phyloP scores from a whole-genome alignment of 2,888 invertebrate species.

The Exephanes ischioxanthus region DNA sequence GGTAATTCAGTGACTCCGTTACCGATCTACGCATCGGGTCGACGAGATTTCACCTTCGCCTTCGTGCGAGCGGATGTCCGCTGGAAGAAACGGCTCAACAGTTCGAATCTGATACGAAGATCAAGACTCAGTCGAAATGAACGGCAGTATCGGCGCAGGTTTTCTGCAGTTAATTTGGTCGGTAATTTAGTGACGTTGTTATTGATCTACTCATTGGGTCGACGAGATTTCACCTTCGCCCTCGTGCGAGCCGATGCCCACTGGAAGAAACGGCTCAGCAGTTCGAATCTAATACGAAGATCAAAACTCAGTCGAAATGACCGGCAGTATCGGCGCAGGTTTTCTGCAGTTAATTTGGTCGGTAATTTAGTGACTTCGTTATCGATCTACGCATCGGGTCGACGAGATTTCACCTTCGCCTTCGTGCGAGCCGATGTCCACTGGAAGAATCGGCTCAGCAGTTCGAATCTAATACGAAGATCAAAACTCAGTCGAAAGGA shows the following conservation, averaged over 20 bases:
- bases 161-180: no score
- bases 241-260: slow-evolving; percentile 3
- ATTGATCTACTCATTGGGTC: slow-evolving; percentile 62
- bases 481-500: no score
- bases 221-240: slow-evolving; percentile 27
- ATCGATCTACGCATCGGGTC: slow-evolving; percentile 62
- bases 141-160: no score
- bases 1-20: no score
- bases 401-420: slow-evolving; percentile 27
- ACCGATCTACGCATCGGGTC: slow-evolving; percentile 62
- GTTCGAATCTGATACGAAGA: neutral
- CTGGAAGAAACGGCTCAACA: neutral
- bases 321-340: no score
- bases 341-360: no score
- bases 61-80: slow-evolving; percentile 12
- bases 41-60: slow-evolving; percentile 29
- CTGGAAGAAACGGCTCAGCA: neutral
- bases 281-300: neutral
- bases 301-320: no score
- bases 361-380: no score
- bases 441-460: neutral
- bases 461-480: neutral
- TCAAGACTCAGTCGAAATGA: no score
- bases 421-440: slow-evolving; percentile 7
- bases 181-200: no score